Base-by-base conservation (phyloP, 2,113 vertebrate species). In the Meles meles region DNA sequence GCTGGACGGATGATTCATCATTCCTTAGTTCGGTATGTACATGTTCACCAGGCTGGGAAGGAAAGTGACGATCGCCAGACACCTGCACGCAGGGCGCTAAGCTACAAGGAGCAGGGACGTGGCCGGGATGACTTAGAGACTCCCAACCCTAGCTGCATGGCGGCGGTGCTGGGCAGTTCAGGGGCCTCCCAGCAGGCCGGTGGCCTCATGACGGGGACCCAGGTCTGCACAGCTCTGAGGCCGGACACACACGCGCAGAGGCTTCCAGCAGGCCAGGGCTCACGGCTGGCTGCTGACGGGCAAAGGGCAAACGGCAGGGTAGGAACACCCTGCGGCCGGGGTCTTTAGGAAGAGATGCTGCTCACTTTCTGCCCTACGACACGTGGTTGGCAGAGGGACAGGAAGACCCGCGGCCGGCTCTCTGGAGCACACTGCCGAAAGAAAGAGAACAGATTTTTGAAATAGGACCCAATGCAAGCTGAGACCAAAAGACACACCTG, bases 401-500 rank as follows among this genome's bases (percentile, higher is more conserved):
- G 31, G 71, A 69, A 2, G 13, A 63, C 71, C 52, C 10, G 9
- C 21, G 79, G 88, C 21, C 34, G 44, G 84, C 14, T 55, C 7
- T 94, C 11, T 82, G 44, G 47, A 37, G 29, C 6, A 88, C 5
- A 7, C 69, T 2, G 55, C 57, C 61, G 44, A 10, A 52, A 74
- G 76, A 18, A 59, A 74, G 81, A 18, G 29, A 63, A 93, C 47
- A 39, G 39, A 20, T 4, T 57, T 93, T 25, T 94, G 93, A 92
- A 80, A 84, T 37, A 69, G 86, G 39, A 91, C 67, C 4, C 34
- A 88, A 59, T 27, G 42, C n/a, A 6, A 84, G 84, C 34, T 69
- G 69, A 79, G 95, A 87, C 69, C 0, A 18, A 93, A 61, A 96
- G 90, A 82, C 92, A 95, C 97, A 88, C 93, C 96, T 98, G 90